Base-by-base conservation (phyloP, 2,888 invertebrate genomes). In the Cheilosia impressa region DNA sequence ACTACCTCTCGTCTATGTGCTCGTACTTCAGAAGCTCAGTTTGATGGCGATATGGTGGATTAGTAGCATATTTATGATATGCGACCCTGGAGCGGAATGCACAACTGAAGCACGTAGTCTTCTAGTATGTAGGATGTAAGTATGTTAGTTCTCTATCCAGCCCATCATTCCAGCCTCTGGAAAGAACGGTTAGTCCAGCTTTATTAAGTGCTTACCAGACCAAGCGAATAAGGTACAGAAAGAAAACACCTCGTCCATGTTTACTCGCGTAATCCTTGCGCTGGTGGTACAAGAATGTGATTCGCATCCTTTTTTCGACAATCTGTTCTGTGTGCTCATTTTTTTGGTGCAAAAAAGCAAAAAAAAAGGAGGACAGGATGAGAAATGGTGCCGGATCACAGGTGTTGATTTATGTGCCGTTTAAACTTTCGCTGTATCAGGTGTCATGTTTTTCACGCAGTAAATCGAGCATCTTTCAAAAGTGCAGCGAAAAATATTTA, bases 41-140 rank as follows among this genome's bases (percentile, higher is more conserved):
- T 69, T 76, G 76, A 81, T 43, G 75, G 45, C 68, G 31, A 76
- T 69, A 71, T 76, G 63, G 9, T 65, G 81, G 81, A 81, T 76
- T 76, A 81, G 69, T 69, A 65, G 60, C 76, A 81, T 81, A 71
- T 81, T 81, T 81, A 81, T 76, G 81, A 81, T 52, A 76, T 81
- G 76, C 81, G 65, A 27, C 72, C 81, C 69, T 65, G 57, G 45
- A 53, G 63, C 69, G 31, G 43, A 63, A 71, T 76, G 76, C 76
- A 53, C 68, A 63, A 43, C 41, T n/a, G 63, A 63, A 19, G 31
- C 65, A 65, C 45, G 76, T 60, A 60, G 58, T 71, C 38, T 38
- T 3, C 13, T 13, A 38, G 38, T 4, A 38, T 13, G 19, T 19
- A 19, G 19, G 55, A 7, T 31, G 9, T 2, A 38, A 4, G 55